Percentiles rank a stretch among this genome's conserved stretches.
Evolutionary conservation across 2,888 invertebrate genomes (phyloP).

Genomic region (Automeris io): DNA sequence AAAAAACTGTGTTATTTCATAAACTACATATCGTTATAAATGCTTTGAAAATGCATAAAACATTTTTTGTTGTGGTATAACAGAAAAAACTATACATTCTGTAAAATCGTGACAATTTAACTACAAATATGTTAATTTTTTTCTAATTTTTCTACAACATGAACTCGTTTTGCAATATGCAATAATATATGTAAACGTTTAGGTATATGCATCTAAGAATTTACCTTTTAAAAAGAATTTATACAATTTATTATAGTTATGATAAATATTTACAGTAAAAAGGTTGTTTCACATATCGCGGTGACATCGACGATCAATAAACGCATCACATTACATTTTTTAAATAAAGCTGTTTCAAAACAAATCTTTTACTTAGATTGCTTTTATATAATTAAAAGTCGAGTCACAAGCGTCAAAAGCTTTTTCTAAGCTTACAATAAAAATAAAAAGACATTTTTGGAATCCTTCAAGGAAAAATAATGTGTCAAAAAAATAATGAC

Average conservation of each 20-base stretch:
- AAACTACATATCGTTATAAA: slow-evolving; percentile 20
- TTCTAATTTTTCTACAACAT: slow-evolving; percentile 67
- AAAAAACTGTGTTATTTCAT: slow-evolving; percentile 16
- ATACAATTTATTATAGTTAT: slow-evolving; percentile 44
- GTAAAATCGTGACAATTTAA: slow-evolving; percentile 20
- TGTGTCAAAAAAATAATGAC: slow-evolving; percentile 29
- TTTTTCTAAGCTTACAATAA: slow-evolving; percentile 13
- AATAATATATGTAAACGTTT: slow-evolving; percentile 47
- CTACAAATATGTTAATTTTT: slow-evolving; percentile 26
- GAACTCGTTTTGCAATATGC: slow-evolving; percentile 62
- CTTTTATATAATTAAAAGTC: background rate
- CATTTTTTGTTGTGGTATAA: too few species aligned
- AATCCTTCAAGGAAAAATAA: slow-evolving; percentile 28
- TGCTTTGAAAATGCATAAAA: slow-evolving; percentile 34
- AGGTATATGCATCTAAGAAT: slow-evolving; percentile 53
- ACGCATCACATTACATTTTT: background rate
- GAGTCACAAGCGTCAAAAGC: background rate
- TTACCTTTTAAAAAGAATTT: slow-evolving; percentile 56
- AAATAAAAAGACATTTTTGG: slow-evolving; percentile 34
- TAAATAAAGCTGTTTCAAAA: background rate
- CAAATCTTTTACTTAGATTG: background rate
- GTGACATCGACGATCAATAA: background rate
- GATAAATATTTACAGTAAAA: slow-evolving; percentile 63
- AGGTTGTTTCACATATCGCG: slow-evolving; percentile 25
- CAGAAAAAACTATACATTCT: background rate